Conservation (phyloP, 2,888 invertebrate species). For the Leptothorax acervorum region DNA sequence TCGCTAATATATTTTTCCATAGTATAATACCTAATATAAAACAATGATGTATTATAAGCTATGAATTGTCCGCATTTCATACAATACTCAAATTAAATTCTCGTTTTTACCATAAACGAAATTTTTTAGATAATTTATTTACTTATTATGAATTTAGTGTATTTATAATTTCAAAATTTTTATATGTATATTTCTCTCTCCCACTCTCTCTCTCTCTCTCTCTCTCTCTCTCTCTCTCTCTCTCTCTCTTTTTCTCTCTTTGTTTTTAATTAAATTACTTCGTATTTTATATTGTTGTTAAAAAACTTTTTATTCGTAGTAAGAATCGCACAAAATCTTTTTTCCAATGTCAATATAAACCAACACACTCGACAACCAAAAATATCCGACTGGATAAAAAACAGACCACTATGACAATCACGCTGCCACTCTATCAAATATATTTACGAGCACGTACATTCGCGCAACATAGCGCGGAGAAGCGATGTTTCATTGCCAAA, state of each 20-base stretch:
- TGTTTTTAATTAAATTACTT: neutral
- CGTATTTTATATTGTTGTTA: neutral
- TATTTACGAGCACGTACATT: slow-evolving; percentile 55
- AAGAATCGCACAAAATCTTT: slow-evolving; percentile 14
- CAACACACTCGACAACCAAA: slow-evolving; percentile 11
- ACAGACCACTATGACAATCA: slow-evolving; percentile 29
- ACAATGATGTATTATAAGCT: neutral
- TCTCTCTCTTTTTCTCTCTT: neutral
- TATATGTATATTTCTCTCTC: neutral
- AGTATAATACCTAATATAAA: neutral
- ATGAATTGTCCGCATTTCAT: neutral
- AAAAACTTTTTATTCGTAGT: neutral
- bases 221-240: neutral
- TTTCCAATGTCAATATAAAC: slow-evolving; percentile 12
- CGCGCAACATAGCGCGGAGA: slow-evolving; percentile 1
- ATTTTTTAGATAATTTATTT: neutral
- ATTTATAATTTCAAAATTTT: neutral
- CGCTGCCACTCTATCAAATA: slow-evolving; percentile 55
- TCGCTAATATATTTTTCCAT: neutral
- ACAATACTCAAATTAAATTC: neutral
- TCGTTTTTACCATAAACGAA: neutral
- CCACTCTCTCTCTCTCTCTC: neutral
- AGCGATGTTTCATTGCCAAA: slow-evolving; percentile 31
- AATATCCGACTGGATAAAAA: slow-evolving; percentile 20
- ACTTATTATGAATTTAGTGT: neutral